A percentile compares a stretch with the other conserved stretches of the same genome.
Conservation (phyloP, 2,797 vertebrate genomes). For the Cynopterus sphinx region DNA sequence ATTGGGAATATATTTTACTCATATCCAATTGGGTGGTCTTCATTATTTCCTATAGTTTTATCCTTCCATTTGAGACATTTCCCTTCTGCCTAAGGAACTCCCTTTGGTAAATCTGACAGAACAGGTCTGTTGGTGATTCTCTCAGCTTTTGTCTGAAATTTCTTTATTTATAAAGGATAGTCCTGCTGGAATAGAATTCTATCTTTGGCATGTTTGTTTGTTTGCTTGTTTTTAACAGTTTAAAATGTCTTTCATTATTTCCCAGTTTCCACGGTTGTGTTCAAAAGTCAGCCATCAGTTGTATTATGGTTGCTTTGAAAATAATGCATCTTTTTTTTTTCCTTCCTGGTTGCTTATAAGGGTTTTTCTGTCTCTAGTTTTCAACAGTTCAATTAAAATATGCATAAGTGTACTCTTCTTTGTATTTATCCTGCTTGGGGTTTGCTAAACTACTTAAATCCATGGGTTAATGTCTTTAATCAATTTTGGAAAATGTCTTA, state of each 20-base stretch:
- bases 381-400: constrained; percentile 22
- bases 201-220: neutral
- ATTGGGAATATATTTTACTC: neutral
- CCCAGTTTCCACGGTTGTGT: neutral
- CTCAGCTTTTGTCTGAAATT: constrained; percentile 15
- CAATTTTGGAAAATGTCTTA: constrained; percentile 30
- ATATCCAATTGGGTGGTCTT: neutral
- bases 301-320: neutral
- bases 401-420: neutral
- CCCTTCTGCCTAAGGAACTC: neutral
- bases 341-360: neutral
- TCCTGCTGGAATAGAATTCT: constrained; percentile 26
- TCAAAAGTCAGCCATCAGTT: constrained; percentile 24
- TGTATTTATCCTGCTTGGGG: neutral
- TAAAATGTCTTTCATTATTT: constrained; percentile 20
- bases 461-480: neutral
- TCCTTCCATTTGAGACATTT: neutral
- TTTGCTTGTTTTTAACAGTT: neutral
- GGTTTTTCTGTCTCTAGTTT: constrained; percentile 2
- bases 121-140: neutral
- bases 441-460: neutral
- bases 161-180: constrained; percentile 7
- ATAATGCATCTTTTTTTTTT: neutral
- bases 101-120: constrained; percentile 6
- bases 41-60: neutral